These are phyloP conservation scores for Diarsia mendica DNA, from an alignment of 2,888 invertebrate genomes.

Conservation along the genomic window DNA sequence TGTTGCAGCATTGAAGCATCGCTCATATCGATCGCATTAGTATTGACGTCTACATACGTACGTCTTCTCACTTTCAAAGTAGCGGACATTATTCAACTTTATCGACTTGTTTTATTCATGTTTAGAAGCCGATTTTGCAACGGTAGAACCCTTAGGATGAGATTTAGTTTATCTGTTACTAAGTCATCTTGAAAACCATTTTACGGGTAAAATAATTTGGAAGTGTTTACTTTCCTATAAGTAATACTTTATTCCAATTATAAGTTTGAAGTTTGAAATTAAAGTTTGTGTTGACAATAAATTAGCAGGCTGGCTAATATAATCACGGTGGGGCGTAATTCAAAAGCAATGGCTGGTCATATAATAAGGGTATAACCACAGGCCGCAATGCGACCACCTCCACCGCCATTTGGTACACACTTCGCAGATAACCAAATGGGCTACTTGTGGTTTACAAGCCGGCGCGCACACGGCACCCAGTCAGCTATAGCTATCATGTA, in stretches of 20 bases:
- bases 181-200: slow-evolving; percentile 36
- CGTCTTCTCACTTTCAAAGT: slow-evolving; percentile 58
- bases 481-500: slow-evolving; percentile 34
- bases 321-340: slow-evolving; percentile 46
- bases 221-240: slow-evolving; percentile 44
- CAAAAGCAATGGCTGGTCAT: slow-evolving; percentile 53
- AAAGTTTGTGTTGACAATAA: slow-evolving; percentile 58
- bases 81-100: slow-evolving; percentile 64
- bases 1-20: slow-evolving; percentile 84
- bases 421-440: slow-evolving; percentile 65
- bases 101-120: slow-evolving; percentile 64
- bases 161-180: slow-evolving; percentile 40
- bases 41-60: slow-evolving; percentile 72
- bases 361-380: slow-evolving; percentile 64
- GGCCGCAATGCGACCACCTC: slow-evolving; percentile 63
- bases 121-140: slow-evolving; percentile 44
- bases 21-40: slow-evolving; percentile 82
- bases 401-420: slow-evolving; percentile 62
- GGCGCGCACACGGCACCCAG: slow-evolving; percentile 43
- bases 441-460: slow-evolving; percentile 68
- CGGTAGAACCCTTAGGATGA: slow-evolving; percentile 37
- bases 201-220: slow-evolving; percentile 29
- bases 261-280: slow-evolving; percentile 50
- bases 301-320: slow-evolving; percentile 42
- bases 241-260: slow-evolving; percentile 37